A percentile compares a stretch with the other conserved stretches of the same genome.
Conservation (phyloP, 2,888 invertebrate genomes). For the Lepidonotus clava region DNA sequence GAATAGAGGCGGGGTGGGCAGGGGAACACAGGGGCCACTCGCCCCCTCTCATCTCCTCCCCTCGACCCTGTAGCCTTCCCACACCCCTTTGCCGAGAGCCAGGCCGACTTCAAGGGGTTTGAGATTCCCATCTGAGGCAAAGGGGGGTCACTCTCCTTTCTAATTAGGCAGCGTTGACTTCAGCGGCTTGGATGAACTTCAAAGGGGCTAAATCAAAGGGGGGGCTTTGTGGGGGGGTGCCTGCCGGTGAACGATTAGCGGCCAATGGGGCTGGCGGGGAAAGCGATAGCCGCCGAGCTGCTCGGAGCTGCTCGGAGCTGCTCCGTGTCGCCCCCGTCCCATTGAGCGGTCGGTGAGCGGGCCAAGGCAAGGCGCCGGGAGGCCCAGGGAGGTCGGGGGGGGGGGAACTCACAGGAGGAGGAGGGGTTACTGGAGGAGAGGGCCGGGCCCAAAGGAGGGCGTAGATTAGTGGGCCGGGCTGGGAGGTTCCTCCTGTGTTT, state of each 20-base stretch:
- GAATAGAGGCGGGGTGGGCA: neutral
- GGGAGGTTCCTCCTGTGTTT: conserved; percentile 19
- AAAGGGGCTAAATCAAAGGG: conserved; percentile 41
- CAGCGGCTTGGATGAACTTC: conserved; percentile 39
- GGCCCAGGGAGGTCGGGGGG: neutral
- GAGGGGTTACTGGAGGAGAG: too few relatives aligned
- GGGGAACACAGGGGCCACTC: conserved; percentile 18
- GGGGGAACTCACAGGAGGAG: neutral
- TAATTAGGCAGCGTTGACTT: conserved; percentile 45
- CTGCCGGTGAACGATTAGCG: conserved; percentile 40
- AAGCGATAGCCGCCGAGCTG: conserved; percentile 6
- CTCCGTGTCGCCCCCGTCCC: neutral
- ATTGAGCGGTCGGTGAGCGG: neutral
- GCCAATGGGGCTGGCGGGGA: conserved; percentile 29
- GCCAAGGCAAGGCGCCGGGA: conserved; percentile 12
- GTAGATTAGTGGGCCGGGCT: conserved; percentile 1
- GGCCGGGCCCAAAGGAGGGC: neutral
- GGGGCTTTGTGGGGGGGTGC: neutral
- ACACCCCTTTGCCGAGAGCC: conserved; percentile 11
- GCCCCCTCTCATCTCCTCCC: conserved; percentile 22
- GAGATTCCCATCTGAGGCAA: conserved; percentile 36
- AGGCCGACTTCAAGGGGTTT: conserved; percentile 42
- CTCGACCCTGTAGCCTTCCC: conserved; percentile 36
- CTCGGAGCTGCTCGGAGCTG: neutral
- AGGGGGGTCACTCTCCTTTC: conserved; percentile 38